These are phyloP conservation scores for Turritopsis rubra DNA, from an alignment of 30 jellyfish, hydroid and myxozoan genomes.

Conservation along the genomic window DNA sequence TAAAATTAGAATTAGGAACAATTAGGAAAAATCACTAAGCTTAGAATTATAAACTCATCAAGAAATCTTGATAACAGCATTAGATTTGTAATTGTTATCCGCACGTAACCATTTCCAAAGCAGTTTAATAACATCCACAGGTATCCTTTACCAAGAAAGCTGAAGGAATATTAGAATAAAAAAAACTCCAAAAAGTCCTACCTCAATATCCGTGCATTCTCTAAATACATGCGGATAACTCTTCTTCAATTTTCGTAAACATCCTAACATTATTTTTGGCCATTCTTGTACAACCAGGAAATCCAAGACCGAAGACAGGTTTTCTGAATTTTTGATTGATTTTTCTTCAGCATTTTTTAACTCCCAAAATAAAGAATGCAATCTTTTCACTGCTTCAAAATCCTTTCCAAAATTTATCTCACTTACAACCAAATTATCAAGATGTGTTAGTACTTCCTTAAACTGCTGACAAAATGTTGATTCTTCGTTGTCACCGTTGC, in stretches of 20 bases:
- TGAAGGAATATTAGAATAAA: no score
- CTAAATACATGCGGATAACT: slow-evolving; percentile 71
- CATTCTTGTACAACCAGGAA: slow-evolving; percentile 39
- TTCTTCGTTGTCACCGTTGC: background rate
- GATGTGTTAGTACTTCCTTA: slow-evolving; percentile 6
- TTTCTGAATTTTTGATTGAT: background rate
- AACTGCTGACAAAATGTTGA: slow-evolving; percentile 8
- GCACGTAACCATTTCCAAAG: background rate
- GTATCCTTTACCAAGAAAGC: no score
- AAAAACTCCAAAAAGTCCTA: no score
- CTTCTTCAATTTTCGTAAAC: slow-evolving; percentile 44
- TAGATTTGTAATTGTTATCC: background rate
- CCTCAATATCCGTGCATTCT: slow-evolving; percentile 59
- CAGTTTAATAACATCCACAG: background rate
- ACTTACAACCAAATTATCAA: slow-evolving; percentile 27
- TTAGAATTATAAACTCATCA: background rate
- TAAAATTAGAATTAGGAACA: no score
- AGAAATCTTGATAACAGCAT: background rate
- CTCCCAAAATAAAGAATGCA: slow-evolving; percentile 30
- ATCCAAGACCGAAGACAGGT: slow-evolving; percentile 10
- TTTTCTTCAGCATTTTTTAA: slow-evolving; percentile 7
- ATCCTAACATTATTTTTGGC: slow-evolving; percentile 60
- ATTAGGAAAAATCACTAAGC: no score
- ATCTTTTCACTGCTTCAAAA: slow-evolving; percentile 20
- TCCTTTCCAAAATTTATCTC: slow-evolving; percentile 4